phyloP scores from a whole-genome alignment of 2,113 vertebrate species.

The Natator depressus region DNA sequence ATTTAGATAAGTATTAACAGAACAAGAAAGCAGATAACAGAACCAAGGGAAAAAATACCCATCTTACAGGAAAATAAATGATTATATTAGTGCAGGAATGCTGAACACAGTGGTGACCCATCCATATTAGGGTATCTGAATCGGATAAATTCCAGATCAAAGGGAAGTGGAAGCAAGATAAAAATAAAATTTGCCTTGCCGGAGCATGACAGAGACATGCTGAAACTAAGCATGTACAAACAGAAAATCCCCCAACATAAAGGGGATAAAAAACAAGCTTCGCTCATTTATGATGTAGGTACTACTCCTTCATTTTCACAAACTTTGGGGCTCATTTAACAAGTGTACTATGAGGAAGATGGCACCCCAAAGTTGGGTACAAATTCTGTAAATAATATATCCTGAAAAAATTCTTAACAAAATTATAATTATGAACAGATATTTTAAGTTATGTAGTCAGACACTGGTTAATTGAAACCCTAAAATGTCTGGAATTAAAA shows the following conservation, averaged over 20 bases:
- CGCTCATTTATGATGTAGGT: background rate
- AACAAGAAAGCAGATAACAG: background rate
- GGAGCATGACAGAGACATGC: background rate
- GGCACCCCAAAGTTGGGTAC: background rate
- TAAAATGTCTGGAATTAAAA: slow-evolving; percentile 21
- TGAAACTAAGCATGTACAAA: background rate
- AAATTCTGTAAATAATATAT: background rate
- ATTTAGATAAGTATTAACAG: background rate
- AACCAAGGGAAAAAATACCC: background rate
- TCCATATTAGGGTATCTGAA: background rate
- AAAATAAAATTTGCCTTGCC: background rate
- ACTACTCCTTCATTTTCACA: background rate
- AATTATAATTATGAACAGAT: background rate
- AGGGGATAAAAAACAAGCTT: background rate
- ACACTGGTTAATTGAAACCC: slow-evolving; percentile 18
- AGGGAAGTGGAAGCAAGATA: background rate
- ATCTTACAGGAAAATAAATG: background rate
- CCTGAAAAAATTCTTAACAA: background rate
- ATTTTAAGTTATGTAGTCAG: background rate
- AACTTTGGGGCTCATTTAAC: background rate
- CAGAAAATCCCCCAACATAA: background rate
- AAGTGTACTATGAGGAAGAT: background rate
- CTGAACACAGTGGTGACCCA: background rate
- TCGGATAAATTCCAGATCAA: background rate
- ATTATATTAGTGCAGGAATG: background rate